A percentile compares a stretch with the other conserved stretches of the same genome.
Evolutionary conservation across 2,888 invertebrate species (phyloP).

Genomic region (Cyrtodaria siliqua): DNA sequence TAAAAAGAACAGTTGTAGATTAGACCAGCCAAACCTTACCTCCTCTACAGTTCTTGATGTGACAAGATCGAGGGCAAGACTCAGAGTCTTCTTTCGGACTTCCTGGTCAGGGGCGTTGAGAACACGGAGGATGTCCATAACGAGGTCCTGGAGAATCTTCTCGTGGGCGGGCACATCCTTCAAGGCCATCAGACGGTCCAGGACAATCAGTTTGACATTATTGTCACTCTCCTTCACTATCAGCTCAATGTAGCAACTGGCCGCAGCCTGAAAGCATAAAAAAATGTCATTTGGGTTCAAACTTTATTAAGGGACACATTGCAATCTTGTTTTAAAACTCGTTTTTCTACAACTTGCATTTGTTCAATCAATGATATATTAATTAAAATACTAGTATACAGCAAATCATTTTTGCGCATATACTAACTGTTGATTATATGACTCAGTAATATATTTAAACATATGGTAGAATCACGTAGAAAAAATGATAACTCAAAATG

Average conservation of each 20-base stretch:
- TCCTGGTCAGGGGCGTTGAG: constrained; percentile 97
- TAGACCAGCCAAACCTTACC: constrained; percentile 82
- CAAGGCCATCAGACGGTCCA: constrained; percentile 96
- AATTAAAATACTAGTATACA: too few species aligned
- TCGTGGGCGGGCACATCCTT: constrained; percentile 93
- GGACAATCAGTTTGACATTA: constrained; percentile 99
- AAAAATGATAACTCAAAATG: too few species aligned
- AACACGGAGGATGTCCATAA: constrained; percentile 99
- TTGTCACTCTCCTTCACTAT: constrained; percentile 99
- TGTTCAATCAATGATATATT: too few species aligned
- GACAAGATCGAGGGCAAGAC: constrained; percentile 95
- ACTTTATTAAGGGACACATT: background rate
- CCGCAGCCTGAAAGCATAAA: constrained; percentile 91
- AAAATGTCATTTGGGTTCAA: too few species aligned
- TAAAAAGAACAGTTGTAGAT: too few species aligned
- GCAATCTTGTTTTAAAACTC: too few species aligned
- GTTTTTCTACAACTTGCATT: too few species aligned
- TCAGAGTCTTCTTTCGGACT: constrained; percentile 94
- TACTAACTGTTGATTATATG: too few species aligned
- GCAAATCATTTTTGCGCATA: too few species aligned
- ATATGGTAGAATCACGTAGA: too few species aligned
- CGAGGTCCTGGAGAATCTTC: constrained; percentile 93
- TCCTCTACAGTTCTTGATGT: constrained; percentile 97
- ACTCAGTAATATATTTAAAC: too few species aligned
- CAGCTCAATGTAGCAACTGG: constrained; percentile 98